These are phyloP conservation scores for Isurus oxyrinchus DNA, from an alignment of 2,113 vertebrate species.

Conservation along the genomic window DNA sequence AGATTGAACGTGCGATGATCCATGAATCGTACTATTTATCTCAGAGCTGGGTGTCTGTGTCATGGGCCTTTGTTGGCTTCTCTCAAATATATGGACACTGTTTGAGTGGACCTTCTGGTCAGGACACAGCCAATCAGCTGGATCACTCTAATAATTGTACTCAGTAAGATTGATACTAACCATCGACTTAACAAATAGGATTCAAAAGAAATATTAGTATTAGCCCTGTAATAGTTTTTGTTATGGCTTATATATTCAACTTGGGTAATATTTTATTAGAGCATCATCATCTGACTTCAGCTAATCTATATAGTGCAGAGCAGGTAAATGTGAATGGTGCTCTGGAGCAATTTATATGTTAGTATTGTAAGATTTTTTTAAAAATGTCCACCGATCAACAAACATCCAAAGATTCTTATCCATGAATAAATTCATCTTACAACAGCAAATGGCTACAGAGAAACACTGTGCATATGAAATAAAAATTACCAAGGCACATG, in stretches of 20 bases:
- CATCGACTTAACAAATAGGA: not conserved
- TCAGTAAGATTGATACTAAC: not conserved
- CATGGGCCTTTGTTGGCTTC: not conserved
- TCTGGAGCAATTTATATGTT: not conserved
- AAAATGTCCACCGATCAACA: not conserved
- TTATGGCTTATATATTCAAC: not conserved
- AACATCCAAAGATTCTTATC: not conserved
- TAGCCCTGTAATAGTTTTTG: not conserved
- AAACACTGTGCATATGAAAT: not conserved
- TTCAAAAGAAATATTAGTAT: not conserved
- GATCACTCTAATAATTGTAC: not conserved
- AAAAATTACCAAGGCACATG: not conserved
- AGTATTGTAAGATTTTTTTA: not conserved
- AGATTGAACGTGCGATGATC: not conserved
- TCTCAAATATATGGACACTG: not conserved
- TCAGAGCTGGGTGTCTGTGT: not conserved
- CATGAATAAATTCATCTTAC: not conserved
- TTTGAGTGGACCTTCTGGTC: too few relatives aligned
- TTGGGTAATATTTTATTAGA: not conserved
- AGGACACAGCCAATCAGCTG: too few relatives aligned
- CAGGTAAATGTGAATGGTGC: not conserved
- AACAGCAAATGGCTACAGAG: not conserved
- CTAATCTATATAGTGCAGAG: not conserved
- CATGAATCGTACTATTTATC: not conserved
- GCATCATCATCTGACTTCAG: not conserved